These are phyloP conservation scores for Drosophila bocki DNA, from an alignment of 1,140 invertebrate genomes.

Conservation along the genomic window DNA sequence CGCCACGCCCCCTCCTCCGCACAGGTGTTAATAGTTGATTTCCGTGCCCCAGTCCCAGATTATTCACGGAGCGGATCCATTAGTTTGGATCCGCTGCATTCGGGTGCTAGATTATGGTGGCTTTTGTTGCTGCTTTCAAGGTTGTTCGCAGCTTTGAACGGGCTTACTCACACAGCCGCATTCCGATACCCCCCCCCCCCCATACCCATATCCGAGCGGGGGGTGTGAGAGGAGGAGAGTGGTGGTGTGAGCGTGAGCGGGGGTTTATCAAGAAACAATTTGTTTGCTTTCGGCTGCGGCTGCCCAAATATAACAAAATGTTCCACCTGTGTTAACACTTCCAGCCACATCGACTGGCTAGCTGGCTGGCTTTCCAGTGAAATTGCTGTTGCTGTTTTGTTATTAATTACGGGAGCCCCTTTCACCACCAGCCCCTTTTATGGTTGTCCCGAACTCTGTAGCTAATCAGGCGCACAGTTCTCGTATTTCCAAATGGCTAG, in stretches of 20 bases:
- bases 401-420: conserved; percentile 55
- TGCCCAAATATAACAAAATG: conserved; percentile 52
- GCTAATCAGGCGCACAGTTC: conserved; percentile 14
- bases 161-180: conserved; percentile 28
- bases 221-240: conserved; percentile 1
- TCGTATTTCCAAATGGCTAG: conserved; percentile 9
- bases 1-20: conserved; percentile 28
- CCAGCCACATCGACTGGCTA: conserved; percentile 14
- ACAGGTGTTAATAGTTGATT: conserved; percentile 53
- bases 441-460: conserved; percentile 9
- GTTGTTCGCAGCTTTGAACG: conserved; percentile 57
- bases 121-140: conserved; percentile 62
- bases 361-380: conserved; percentile 54
- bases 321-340: conserved; percentile 60
- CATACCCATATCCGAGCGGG: conserved; percentile 9
- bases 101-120: conserved; percentile 45
- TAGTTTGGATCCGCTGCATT: conserved; percentile 12
- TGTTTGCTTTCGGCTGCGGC: conserved; percentile 48
- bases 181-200: conserved; percentile 18
- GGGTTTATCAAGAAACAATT: conserved; percentile 69
- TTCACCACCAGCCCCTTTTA: conserved; percentile 11
- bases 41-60: conserved; percentile 33
- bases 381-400: conserved; percentile 36
- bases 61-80: conserved; percentile 37
- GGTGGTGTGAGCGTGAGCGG: conserved; percentile 4